Percentiles rank a stretch among this genome's conserved stretches.
phyloP scores from a whole-genome alignment of 1,140 invertebrate species.

The Polyergus mexicanus region DNA sequence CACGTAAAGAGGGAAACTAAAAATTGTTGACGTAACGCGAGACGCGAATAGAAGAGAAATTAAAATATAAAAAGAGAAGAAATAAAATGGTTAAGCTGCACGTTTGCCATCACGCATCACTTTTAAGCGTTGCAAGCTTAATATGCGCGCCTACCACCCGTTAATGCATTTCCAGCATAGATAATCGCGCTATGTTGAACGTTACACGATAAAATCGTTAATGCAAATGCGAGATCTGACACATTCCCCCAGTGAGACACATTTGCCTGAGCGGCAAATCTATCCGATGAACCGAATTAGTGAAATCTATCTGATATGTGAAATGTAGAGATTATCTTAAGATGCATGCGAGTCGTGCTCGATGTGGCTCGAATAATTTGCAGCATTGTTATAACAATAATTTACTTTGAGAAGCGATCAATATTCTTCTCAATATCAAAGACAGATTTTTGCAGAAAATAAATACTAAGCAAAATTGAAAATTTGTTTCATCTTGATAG shows the following conservation, averaged over 20 bases:
- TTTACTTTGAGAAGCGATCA: background rate
- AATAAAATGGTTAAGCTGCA: slow-evolving; percentile 5
- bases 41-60: background rate
- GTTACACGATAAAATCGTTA: slow-evolving; percentile 51
- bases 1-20: background rate
- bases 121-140: slow-evolving; percentile 20
- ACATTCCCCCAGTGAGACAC: slow-evolving; percentile 5
- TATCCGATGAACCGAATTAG: slow-evolving; percentile 17
- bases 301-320: slow-evolving; percentile 6
- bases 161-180: slow-evolving; percentile 38
- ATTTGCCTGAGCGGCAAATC: slow-evolving; percentile 27
- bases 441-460: background rate
- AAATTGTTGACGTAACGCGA: slow-evolving; percentile 14
- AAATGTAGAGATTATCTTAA: background rate
- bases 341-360: background rate
- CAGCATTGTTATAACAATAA: background rate
- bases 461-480: background rate
- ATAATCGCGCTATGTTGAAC: slow-evolving; percentile 26
- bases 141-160: slow-evolving; percentile 26
- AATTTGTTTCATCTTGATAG: background rate
- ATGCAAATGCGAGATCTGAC: slow-evolving; percentile 48
- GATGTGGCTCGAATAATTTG: background rate
- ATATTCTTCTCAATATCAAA: background rate
- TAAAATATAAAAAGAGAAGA: background rate
- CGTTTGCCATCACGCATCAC: slow-evolving; percentile 13